Evolutionary conservation across 1,140 invertebrate genomes (phyloP), one percentile per base, ranked within the genome.

Genomic region (Hirudo medicinalis): DNA sequence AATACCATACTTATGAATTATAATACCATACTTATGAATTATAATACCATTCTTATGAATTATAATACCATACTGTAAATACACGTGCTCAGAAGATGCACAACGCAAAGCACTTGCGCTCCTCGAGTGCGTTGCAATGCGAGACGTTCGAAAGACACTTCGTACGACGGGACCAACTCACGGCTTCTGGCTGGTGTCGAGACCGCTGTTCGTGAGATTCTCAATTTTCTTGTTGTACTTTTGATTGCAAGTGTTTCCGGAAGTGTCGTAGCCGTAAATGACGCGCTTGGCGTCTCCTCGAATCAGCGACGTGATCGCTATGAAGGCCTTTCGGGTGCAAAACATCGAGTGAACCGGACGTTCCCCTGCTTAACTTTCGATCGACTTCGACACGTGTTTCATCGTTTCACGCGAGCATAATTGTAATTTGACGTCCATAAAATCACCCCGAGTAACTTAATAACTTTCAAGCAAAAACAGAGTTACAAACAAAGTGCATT

Each of bases 191-290:
- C 85, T 85, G 66, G 90, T 91, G 78, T 91, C 89, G 74, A 88
- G 84, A 20, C 91, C 91, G 20, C 90, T 90, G 53, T 90, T 81
- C 9, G 88, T 85, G 76, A 89, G 85, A 76, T 87, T 87, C 40
- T 86, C 86, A 74, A 91, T 87, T 74, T 87, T 86, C 74, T 87
- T 86, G 79, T 91, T 90, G 72, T 87, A 87, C 75, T 88, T 87
- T 63, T 89, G 87, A 29, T 92, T 92, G 82, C 93, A 97, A 43
- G 90, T 92, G 80, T 96, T 95, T n/a, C 92, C 92, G 85, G 91
- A 95, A 75, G 91, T 93, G 80, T 97, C 92, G 82, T 91, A 93
- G 63, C 93, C 92, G 85, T 93, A 91, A 72, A 93, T 88, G 9
- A 95, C 85, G 73, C 91, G 85, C 75, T 88, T 80, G 5, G 91